Base-by-base conservation (phyloP, 2,888 invertebrate genomes). In the Allophyes oxyacanthae region DNA sequence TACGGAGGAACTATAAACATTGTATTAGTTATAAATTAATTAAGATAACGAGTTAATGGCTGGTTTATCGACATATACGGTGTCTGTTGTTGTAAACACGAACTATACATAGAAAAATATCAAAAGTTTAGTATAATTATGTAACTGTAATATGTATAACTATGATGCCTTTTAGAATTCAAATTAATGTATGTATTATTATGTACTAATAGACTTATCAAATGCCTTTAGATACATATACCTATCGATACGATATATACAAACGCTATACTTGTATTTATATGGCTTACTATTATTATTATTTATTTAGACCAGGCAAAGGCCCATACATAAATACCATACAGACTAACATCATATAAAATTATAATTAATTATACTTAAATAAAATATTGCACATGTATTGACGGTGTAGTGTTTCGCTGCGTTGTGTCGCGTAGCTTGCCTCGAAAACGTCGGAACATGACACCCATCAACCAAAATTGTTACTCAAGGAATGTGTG, bases 81-180 rank as follows among this genome's bases (percentile, higher is more conserved):
- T 45, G 45, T 53, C 37, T 55, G 38, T 54, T 54, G 37, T 64
- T 64, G 28, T 54, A 50, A 62, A 54, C 52, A 59, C 45, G 32
- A 58, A 46, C 34, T 40, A 40, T 36, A 36, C n/a, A 25, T 38
- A 50, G 20, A 32, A 11, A 48, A 38, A 52, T 52, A 46, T 50
- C 44, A 56, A 54, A 42, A 46, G 15, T 52, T 26, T 66, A 52
- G 49, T 40, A n/a, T 26, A 28, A 8, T 8, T 8, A 45, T 34
- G 14, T 48, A 55, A 49, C 15, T 54, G 14, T 48, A 20, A 40
- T 37, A 38, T 38, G 6, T 30, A 34, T 46, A 49, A 54, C 51
- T 61, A 61, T 53, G 58, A 58, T 55, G 65, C 61, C 61, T 57
- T 65, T 61, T 51, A 52, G 44, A 45, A 49, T 44, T 55, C 54